phyloP scores from a whole-genome alignment of 2,797 vertebrate species.

The Sebastiscus tertius region DNA sequence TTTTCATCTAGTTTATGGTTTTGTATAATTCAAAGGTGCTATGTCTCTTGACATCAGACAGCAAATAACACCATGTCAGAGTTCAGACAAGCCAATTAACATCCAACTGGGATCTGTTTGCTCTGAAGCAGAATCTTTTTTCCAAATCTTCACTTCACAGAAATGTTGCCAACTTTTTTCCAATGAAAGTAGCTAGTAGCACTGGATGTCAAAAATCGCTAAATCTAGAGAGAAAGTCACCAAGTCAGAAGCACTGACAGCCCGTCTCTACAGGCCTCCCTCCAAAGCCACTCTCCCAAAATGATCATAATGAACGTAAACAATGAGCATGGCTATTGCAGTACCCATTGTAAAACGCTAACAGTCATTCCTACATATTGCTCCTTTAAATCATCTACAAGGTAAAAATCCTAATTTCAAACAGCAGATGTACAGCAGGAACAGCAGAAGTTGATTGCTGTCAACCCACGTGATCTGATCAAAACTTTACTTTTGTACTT shows the following conservation, averaged over 20 bases:
- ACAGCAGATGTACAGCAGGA: background rate
- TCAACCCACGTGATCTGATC: background rate
- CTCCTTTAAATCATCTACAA: background rate
- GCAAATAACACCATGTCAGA: slow-evolving; percentile 43
- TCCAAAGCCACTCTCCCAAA: too few relatives aligned
- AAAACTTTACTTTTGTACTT: background rate
- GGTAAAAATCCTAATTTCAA: background rate
- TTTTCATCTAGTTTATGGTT: slow-evolving; percentile 28
- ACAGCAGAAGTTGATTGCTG: background rate
- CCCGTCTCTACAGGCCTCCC: too few relatives aligned
- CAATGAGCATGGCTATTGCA: too few relatives aligned
- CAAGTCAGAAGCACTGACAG: too few relatives aligned
- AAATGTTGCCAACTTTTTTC: background rate
- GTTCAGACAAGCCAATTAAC: slow-evolving; percentile 51
- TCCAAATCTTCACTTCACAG: background rate
- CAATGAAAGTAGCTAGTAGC: too few relatives aligned
- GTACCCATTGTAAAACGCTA: too few relatives aligned
- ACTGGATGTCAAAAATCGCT: too few relatives aligned
- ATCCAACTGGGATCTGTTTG: slow-evolving; percentile 38
- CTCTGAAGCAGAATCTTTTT: slow-evolving; percentile 15
- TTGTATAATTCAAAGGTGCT: slow-evolving; percentile 21
- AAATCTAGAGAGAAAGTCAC: too few relatives aligned
- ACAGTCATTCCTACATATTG: too few relatives aligned
- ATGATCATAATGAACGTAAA: too few relatives aligned
- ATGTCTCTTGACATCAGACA: slow-evolving; percentile 28